phyloP scores from a whole-genome alignment of 2,797 vertebrate species.

The Coranthus polyacanthus region DNA sequence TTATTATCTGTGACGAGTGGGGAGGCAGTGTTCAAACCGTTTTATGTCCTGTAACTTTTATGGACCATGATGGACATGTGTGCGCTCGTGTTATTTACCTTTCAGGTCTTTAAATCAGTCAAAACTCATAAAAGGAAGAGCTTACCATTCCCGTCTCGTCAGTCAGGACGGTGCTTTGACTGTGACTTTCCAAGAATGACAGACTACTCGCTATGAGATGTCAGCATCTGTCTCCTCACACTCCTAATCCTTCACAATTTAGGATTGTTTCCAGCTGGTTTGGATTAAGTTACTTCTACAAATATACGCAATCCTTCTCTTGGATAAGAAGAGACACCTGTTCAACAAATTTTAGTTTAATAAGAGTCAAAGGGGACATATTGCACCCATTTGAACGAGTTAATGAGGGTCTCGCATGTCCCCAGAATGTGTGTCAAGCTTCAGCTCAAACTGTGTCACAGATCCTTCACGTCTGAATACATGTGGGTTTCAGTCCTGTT shows the following conservation, averaged over 20 bases:
- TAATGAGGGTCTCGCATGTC: no score
- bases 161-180: not conserved
- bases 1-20: conserved; percentile 31
- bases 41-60: conserved; percentile 23
- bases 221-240: conserved; percentile 21
- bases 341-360: no score
- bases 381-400: no score
- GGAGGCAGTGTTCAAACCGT: not conserved
- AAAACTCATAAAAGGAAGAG: conserved; percentile 8
- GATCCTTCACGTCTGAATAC: no score
- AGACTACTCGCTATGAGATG: conserved; percentile 6
- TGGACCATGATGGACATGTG: conserved; percentile 13
- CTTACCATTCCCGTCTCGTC: not conserved
- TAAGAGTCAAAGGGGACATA: no score
- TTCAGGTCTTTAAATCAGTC: conserved; percentile 3
- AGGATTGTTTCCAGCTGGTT: conserved; percentile 1
- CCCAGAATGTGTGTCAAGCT: no score
- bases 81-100: conserved; percentile 26
- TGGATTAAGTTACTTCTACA: conserved; percentile 24
- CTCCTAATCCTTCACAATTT: conserved; percentile 19
- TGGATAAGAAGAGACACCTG: not conserved
- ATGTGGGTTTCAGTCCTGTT: no score
- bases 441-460: no score
- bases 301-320: not conserved
- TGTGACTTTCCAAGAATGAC: conserved; percentile 11